Conservation (phyloP, 2,113 vertebrate species). For the Nesoenas mayeri region DNA sequence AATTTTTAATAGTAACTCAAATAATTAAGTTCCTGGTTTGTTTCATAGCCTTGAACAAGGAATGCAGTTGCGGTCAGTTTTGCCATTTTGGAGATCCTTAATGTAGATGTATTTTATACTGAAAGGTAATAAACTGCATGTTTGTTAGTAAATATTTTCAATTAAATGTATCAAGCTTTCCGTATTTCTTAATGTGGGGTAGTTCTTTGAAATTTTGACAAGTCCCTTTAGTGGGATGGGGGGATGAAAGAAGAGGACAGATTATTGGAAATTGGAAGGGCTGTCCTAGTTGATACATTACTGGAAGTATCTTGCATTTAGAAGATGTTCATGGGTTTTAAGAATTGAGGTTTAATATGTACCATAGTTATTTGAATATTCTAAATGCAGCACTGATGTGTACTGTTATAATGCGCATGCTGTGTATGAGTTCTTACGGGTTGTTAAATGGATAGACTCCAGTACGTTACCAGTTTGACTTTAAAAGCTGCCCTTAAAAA, state of each 20-base stretch:
- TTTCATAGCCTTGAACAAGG: slow-evolving; percentile 45
- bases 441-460: not conserved
- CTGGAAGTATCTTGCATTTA: slow-evolving; percentile 42
- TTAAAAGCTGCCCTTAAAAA: slow-evolving; percentile 25
- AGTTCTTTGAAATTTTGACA: slow-evolving; percentile 55
- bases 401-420: not conserved
- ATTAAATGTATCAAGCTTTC: slow-evolving; percentile 59
- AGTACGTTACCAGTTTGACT: not conserved
- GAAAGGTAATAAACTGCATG: slow-evolving; percentile 76
- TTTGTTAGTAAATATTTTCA: slow-evolving; percentile 75
- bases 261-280: slow-evolving; percentile 43
- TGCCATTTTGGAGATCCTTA: slow-evolving; percentile 66
- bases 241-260: not conserved
- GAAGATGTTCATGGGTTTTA: slow-evolving; percentile 5
- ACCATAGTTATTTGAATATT: slow-evolving; percentile 20
- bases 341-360: not conserved
- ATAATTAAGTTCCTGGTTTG: slow-evolving; percentile 3
- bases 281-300: slow-evolving; percentile 33
- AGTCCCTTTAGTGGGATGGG: slow-evolving; percentile 58
- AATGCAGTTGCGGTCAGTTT: slow-evolving; percentile 64
- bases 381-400: not conserved
- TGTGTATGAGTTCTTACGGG: not conserved
- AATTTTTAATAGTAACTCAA: slow-evolving; percentile 23
- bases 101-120: slow-evolving; percentile 73
- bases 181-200: slow-evolving; percentile 44